A percentile compares a stretch with the other conserved stretches of the same genome.
phyloP scores from a whole-genome alignment of 2,797 vertebrate genomes.

The Triplophysa yarkandensis region DNA sequence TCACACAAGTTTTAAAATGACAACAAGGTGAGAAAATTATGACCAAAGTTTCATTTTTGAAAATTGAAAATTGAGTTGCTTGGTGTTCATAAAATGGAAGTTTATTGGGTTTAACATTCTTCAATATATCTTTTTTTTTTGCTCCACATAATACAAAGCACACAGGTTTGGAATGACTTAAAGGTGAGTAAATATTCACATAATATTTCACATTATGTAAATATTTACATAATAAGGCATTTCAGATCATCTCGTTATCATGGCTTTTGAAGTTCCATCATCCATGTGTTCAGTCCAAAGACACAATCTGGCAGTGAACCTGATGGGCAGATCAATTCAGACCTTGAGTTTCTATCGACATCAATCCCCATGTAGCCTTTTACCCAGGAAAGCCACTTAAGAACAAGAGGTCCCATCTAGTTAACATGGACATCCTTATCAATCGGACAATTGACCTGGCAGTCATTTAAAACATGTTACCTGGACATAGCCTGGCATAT shows the following conservation, averaged over 20 bases:
- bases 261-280: conserved; percentile 7
- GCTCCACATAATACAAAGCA: no score
- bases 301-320: conserved; percentile 25
- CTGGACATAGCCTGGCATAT: conserved; percentile 18
- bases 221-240: background rate
- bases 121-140: no score
- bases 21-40: no score
- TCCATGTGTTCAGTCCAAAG: conserved; percentile 6
- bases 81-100: no score
- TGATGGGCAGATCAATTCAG: conserved; percentile 55
- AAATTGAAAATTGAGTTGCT: no score
- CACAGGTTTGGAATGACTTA: no score
- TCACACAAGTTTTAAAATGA: no score
- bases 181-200: no score
- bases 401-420: conserved; percentile 55
- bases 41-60: no score
- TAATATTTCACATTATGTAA: no score
- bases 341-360: conserved; percentile 47
- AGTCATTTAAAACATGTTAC: conserved; percentile 37
- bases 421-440: conserved; percentile 60
- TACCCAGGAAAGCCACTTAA: conserved; percentile 55
- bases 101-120: no score
- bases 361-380: conserved; percentile 53
- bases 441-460: conserved; percentile 36
- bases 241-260: background rate